Evolutionary conservation across 2,797 vertebrate species (phyloP), one percentile per base, ranked within the genome.

Genomic region (Eidolon dupreanum): DNA sequence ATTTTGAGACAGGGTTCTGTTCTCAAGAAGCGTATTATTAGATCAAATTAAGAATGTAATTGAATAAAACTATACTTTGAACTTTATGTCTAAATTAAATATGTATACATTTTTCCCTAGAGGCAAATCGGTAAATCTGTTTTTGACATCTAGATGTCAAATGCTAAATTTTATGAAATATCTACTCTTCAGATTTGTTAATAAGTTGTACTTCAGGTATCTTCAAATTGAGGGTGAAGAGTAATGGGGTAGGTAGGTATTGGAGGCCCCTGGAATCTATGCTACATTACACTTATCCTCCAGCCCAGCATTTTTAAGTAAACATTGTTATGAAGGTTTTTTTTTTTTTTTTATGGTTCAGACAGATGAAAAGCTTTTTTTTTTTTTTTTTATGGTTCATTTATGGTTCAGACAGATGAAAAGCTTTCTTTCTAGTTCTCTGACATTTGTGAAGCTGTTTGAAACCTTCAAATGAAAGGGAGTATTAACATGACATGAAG

Each of bases 61-160:
- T 41, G 41, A 86, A 63, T 92, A 95, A 93, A 86, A 83, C 17
- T 59, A 19, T 83, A 65, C 19, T 73, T 89, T 92, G 43, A 61
- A 82, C 57, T 95, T 70, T 73, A 63, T 79, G 16, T 92, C 63
- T 93, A n/a, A 85, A 51, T 91, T 95, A 87, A 88, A 63, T 92
- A 83, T 26, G 28, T 16, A 26, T 43, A 19, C 86, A 53, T 63
- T 86, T 93, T 90, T 65, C 28, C 20, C 41, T 75, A 75, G 53
- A 9, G 70, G 4, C 33, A 84, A 75, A 68, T 94, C 31, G 31
- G 41, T 53, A 63, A 55, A 49, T 82, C 26, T 82, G 6, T 61
- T 95, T 92, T 77, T 92, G 53, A 57, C 49, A 36, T 70, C 6
- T 53, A 79, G 26, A 63, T 79, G 55, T 22, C 41, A 51, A n/a